Base-by-base conservation (phyloP, 1,140 invertebrate species). In the Venustaconcha ellipsiformis region DNA sequence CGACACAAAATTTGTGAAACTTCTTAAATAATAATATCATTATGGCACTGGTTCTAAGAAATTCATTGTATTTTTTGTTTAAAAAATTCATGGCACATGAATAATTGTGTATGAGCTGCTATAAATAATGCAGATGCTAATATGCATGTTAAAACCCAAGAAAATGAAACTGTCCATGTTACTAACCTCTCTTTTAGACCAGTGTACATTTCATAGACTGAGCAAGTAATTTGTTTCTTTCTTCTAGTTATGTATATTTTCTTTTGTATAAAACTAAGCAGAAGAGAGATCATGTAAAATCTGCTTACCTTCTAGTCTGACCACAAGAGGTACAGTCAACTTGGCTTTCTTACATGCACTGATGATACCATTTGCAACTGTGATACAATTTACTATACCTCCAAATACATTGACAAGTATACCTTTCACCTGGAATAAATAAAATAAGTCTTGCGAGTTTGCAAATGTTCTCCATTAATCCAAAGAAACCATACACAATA, bases 321-420 rank as follows among this genome's bases (percentile, higher is more conserved):
- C 97, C 78, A 99, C 93, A 18, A 99, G 89, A 0, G 98, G 98
- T 72, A 99, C 93, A 85, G 94, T 93, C 1, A 99, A 91, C 65
- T 94, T 91, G 64, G 96, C 93, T 74, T 93, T 93, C 88, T 94
- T 94, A 80, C 94, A 95, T 30, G 98, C 98, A 74, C 94, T 93
- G 2, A 99, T 94, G 81, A 99, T 96, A 66, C 98, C 98, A 85
- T 94, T 96, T 4, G 98, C 98, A 88, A 99, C 96, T 11, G 94
- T 99, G 3, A 94, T 96, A 92, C 98, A 99, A 90, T 99, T 99
- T 0, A 99, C 97, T 88, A 99, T 99, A 80, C 98, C 98, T 77
- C 97, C 98, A 92, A 99, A 99, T 6, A 99, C 97, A 91, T 99
- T 99, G 0, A 99, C 97, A 70, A 99, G 92, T 82, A 99, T 95